Evolutionary conservation across 2,888 invertebrate species (phyloP), one percentile per base, ranked within the genome.

Genomic region (Acrocera orbiculus): DNA sequence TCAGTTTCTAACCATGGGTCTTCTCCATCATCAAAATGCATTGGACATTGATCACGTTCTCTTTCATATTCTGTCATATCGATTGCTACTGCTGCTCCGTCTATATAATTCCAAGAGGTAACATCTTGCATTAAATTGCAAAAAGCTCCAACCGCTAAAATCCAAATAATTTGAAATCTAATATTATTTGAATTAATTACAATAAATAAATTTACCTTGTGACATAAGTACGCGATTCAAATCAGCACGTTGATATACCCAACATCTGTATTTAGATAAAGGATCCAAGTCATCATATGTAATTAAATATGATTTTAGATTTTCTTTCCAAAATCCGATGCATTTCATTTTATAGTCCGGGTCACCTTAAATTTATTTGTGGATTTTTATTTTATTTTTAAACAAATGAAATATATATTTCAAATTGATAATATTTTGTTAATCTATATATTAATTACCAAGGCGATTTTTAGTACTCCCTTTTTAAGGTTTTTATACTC

Each of bases 321-420:
- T 95, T 56, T 96, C 95, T 58, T 93, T 90, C 90, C 93, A 96
- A 58, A 73, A 95, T 0, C 93, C 95, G 46, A 96, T 89, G 53
- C 96, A 96, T 54, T 89, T 89, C 79, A 96, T 80, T 55, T 75
- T 79, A 52, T 92, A 90, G 67, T 96, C 95, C 2, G 93, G 89
- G 54, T 87, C 85, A 68, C 52, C 52, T 51, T 25, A 35, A 16
- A 10, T 33, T 5, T 10, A 7, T 9, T 2, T 10, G 4, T 10
- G n/a, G n/a, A 22, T 3, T 7, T 19, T 6, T 19, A 19, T n/a
- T n/a, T n/a, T n/a, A n/a, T n/a, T n/a, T n/a, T n/a, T n/a, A n/a
- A n/a, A n/a, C n/a, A n/a, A n/a, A n/a, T n/a, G n/a, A n/a, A n/a
- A 22, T 10, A 7, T 22, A 6, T 10, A 4, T 19, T 2, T 19